Evolutionary conservation across 2,888 invertebrate species (phyloP), one percentile per base, ranked within the genome.

Genomic region (Drymonia ruficornis): DNA sequence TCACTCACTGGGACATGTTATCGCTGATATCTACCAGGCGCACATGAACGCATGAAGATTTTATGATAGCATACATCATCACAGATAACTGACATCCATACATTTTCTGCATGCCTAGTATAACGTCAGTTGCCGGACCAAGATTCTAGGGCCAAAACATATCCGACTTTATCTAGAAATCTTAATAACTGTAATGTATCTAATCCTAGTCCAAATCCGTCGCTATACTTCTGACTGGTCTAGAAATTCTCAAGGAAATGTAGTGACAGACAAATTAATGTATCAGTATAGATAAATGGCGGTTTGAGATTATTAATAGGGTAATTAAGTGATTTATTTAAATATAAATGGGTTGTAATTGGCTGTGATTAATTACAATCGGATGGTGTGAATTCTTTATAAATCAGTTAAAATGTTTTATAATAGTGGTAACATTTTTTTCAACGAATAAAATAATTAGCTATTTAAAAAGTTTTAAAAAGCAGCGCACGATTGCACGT

Each of bases 1-100:
- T 31, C 31, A 31, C 7, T 23, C 31, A 31, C 3, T 38, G 31
- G 50, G 45, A 36, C 44, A n/a, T n/a, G 36, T n/a, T 36, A 36
- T 36, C 36, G 36, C n/a, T 36, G 36, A 36, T 36, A 36, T 36
- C 36, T 13, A n/a, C 36, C n/a, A 36, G 36, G 36, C 36, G 3
- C n/a, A 1, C 36, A 36, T 36, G n/a, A 36, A n/a, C 2, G n/a
- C 36, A 36, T 36, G 36, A 36, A 36, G 36, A 36, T 36, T n/a
- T n/a, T n/a, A 36, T n/a, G 36, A 36, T 36, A 36, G 36, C 5
- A 36, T 13, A 36, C n/a, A 36, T 36, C n/a, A n/a, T 11, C 3
- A 13, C 36, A n/a, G 36, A 13, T n/a, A 36, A 36, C 36, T 36
- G 36, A 36, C 36, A n/a, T 5, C n/a, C 36, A n/a, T n/a, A n/a